Percentiles rank a stretch among this genome's conserved stretches.
Evolutionary conservation across 2,888 invertebrate genomes (phyloP).

Genomic region (Anagyrus pseudococci): DNA sequence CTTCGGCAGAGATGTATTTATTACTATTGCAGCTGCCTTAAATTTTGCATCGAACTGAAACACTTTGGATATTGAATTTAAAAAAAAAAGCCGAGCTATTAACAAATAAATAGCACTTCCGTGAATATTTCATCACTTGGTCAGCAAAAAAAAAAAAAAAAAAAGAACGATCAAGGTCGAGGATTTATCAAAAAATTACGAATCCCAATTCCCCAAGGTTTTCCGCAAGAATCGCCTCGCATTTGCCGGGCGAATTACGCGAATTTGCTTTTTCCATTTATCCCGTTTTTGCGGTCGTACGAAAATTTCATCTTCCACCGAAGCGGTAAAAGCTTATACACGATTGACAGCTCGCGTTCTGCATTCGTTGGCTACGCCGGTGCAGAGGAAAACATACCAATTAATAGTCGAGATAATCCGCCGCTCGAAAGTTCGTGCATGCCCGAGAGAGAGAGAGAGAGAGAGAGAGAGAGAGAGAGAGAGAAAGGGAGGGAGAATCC

Average conservation of each 20-base stretch:
- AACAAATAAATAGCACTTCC: no score
- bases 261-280: no score
- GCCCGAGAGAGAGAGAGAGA: constrained; percentile 16
- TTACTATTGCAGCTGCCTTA: constrained; percentile 7
- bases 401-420: constrained; percentile 18
- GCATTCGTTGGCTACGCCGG: constrained; percentile 10
- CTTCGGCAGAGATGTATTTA: constrained; percentile 14
- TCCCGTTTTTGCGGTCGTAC: no score
- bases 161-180: no score
- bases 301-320: constrained; percentile 18
- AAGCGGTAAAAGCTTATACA: constrained; percentile 15
- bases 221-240: no score
- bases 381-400: constrained; percentile 26
- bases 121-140: no score
- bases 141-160: no score
- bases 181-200: no score
- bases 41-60: constrained; percentile 3
- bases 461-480: not conserved
- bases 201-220: no score
- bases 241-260: no score
- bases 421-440: constrained; percentile 25
- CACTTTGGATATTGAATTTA: not conserved
- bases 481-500: not conserved
- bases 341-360: no score
- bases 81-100: no score